These are phyloP conservation scores for Flabesymbios commensalis DNA, from an alignment of 2,888 invertebrate genomes.

Conservation along the genomic window DNA sequence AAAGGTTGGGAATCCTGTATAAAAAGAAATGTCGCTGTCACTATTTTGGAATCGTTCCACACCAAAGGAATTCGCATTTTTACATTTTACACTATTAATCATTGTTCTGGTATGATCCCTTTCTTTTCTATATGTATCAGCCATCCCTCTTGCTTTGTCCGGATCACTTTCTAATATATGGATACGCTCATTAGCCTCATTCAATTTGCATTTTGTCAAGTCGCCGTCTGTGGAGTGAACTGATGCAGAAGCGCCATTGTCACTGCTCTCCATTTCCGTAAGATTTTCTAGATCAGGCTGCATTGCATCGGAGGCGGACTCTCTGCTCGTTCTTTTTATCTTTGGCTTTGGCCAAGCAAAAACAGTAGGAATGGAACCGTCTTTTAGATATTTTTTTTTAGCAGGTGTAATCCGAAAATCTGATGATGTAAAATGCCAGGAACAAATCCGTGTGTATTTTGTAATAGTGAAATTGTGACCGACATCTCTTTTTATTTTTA, in stretches of 20 bases:
- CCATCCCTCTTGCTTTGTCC: background rate
- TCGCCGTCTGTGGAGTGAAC: background rate
- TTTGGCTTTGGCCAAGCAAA: background rate
- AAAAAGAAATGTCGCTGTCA: constrained; percentile 3
- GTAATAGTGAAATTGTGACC: too few relatives aligned
- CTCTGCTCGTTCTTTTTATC: background rate
- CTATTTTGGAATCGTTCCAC: background rate
- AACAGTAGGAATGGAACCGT: background rate
- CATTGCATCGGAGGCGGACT: background rate
- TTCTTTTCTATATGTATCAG: background rate
- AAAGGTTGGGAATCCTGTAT: constrained; percentile 5
- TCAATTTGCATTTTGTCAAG: too few relatives aligned
- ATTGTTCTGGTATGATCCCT: background rate
- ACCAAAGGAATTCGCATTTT: background rate
- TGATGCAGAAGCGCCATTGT: too few relatives aligned
- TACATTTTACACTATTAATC: background rate
- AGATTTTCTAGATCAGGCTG: too few relatives aligned
- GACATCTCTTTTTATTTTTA: too few relatives aligned
- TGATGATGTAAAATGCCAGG: constrained; percentile 1
- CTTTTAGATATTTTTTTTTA: background rate
- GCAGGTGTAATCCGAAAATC: background rate
- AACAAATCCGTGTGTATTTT: constrained; percentile 7
- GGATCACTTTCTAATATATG: too few relatives aligned
- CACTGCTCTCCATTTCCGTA: too few relatives aligned
- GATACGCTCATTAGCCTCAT: background rate